Base-by-base conservation (phyloP, 1,140 invertebrate species). In the Drosophila seguyi region DNA sequence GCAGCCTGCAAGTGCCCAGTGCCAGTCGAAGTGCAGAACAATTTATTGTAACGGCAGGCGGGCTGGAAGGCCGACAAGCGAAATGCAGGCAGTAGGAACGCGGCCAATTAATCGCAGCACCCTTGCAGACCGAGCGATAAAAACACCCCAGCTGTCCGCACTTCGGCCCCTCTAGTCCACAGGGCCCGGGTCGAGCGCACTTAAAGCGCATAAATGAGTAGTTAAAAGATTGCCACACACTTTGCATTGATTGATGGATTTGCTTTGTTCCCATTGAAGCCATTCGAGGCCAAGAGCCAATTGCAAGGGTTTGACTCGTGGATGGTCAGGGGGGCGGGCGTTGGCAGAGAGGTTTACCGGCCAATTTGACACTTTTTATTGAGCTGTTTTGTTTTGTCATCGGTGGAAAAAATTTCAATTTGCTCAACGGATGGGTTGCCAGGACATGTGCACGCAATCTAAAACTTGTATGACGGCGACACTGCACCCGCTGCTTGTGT, bases 391-490 rank as follows among this genome's bases (percentile, higher is more conserved):
- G 61, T 73, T 76, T 56, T 66, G 39, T 36, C 50, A 67, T 68
- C 63, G 53, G 34, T 76, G 38, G 27, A 81, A 75, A 72, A 81
- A 74, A 72, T 76, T 76, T 81, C 65, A 79, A 75, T 83, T 84
- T 84, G 50, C 72, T 55, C 55, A 79, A 13, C 36, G 53, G 42
- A 34, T 57, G 22, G 47, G 61, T 60, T 58, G 71, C 42, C 68
- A 50, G 65, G 65, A 74, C 78, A 66, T 74, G 74, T 68, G 78
- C 65, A 87, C 66, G 83, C 79, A 86, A 87, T 81, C 67, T 72
- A 75, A 79, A 82, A 75, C 66, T 79, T 87, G 63, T 75, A 84
- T 83, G 78, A 66, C 63, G 81, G 63, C 76, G 62, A 63, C 75
- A 69, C 62, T 69, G 60, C 44, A 56, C 48, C 75, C 67, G 69